Evolutionary conservation across 1,140 invertebrate species (phyloP).

Genomic region (Cherax quadricarinatus): DNA sequence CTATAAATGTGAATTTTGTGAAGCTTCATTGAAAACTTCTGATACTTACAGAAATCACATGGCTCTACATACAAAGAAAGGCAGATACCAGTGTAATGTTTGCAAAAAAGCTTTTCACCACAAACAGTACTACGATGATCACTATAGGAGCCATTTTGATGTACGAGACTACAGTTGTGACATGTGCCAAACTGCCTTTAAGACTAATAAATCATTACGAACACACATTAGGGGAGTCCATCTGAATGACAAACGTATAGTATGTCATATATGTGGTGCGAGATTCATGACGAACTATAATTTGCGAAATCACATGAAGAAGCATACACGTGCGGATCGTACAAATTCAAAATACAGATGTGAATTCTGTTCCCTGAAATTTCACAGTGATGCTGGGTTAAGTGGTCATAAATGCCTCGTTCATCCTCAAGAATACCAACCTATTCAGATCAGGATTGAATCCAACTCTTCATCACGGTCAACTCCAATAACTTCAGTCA

Average conservation of each 20-base stretch:
- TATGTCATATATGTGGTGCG: constrained; percentile 48
- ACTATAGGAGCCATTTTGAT: constrained; percentile 48
- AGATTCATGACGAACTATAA: constrained; percentile 62
- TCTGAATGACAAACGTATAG: constrained; percentile 43
- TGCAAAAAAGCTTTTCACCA: constrained; percentile 56
- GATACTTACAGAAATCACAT: constrained; percentile 54
- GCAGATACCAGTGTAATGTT: constrained; percentile 48
- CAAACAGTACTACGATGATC: constrained; percentile 63
- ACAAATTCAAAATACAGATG: neutral
- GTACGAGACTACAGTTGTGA: constrained; percentile 45
- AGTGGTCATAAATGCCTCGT: neutral
- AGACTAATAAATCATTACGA: constrained; percentile 41
- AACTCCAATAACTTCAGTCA: neutral
- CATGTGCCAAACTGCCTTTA: constrained; percentile 41
- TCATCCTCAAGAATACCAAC: constrained; percentile 18
- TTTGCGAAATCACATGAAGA: constrained; percentile 56
- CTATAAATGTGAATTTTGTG: constrained; percentile 41
- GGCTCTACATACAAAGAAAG: constrained; percentile 54
- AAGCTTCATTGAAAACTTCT: constrained; percentile 24
- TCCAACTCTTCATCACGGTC: neutral
- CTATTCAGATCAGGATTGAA: constrained; percentile 31
- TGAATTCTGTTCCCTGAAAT: constrained; percentile 11
- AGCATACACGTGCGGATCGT: constrained; percentile 27
- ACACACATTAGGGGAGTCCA: constrained; percentile 44
- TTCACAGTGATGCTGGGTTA: constrained; percentile 30